Evolutionary conservation across 2,797 vertebrate species (phyloP), one percentile per base, ranked within the genome.

Genomic region (Enteromius viviparus): DNA sequence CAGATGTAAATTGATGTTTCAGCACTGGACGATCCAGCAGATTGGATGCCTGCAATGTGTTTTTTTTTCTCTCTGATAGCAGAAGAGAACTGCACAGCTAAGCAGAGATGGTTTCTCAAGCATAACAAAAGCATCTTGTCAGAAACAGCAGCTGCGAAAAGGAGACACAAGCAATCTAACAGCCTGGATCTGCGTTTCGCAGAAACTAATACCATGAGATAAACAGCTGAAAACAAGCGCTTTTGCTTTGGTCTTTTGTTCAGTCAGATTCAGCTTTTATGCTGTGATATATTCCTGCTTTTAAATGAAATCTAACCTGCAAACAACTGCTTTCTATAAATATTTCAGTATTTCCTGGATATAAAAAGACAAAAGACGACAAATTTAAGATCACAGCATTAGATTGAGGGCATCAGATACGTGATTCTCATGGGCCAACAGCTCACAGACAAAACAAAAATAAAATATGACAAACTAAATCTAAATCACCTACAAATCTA

Each of bases 81-180:
- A 58, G 47, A 12, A 29, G 58, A 78, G 78, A 77, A 76, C 5
- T 69, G 80, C 70, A 60, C 68, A 82, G 80, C 62, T 88, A 88
- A 83, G 82, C 80, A 86, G 76, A 29, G 60, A 66, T 6, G 23
- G 47, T 47, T 84, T 85, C 40, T 87, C 78, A 82, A 71, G 85
- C 82, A 60, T 34, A 72, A 55, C 60, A 60, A 47, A 81, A 81
- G 55, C 83, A 29, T 34, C 14, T 51, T 78, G 84, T 65, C 86
- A 84, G 80, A 70, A 71, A 42, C 29, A 85, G 84, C 86, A 87
- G 87, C 82, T 88, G 88, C 75, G 45, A 80, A 87, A 55, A n/a
- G 42, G 69, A 58, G 72, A 80, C 79, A 58, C 68, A 34, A 76
- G 82, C 72, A 85, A 83, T 77, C 81, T 55, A 70, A 66, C 82